These are phyloP conservation scores for Serripes groenlandicus DNA, from an alignment of 2,888 invertebrate species.

Conservation along the genomic window DNA sequence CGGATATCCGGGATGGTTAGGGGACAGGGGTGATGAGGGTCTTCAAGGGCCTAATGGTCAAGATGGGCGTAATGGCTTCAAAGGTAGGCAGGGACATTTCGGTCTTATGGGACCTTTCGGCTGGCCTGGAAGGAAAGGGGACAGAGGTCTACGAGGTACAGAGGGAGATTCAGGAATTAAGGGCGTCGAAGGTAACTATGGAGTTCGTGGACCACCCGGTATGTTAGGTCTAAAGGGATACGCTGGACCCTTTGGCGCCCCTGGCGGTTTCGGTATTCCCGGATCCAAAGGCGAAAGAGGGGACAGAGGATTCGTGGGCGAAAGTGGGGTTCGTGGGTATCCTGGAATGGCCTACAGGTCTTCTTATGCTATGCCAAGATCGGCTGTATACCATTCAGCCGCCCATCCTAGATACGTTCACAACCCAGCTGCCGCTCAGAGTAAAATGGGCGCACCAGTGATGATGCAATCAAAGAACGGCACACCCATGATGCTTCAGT, in stretches of 20 bases:
- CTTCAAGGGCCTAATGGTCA: conserved; percentile 52
- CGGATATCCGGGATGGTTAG: conserved; percentile 56
- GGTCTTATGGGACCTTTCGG: conserved; percentile 60
- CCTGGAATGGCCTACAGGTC: conserved; percentile 57
- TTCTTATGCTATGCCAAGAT: conserved; percentile 36
- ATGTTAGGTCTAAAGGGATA: conserved; percentile 56
- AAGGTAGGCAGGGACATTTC: conserved; percentile 49
- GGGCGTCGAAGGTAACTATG: conserved; percentile 52
- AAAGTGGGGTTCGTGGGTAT: conserved; percentile 37
- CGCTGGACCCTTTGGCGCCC: conserved; percentile 43
- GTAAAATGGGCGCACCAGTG: background rate
- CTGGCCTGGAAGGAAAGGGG: conserved; percentile 56
- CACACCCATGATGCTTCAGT: background rate
- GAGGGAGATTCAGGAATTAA: conserved; percentile 37
- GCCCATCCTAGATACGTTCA: conserved; percentile 54
- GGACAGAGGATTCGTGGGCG: conserved; percentile 40
- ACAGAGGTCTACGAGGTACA: conserved; percentile 37
- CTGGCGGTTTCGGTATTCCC: conserved; percentile 44
- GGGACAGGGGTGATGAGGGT: conserved; percentile 55
- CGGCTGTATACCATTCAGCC: background rate
- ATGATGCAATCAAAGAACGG: conserved; percentile 3
- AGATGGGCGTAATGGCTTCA: conserved; percentile 53
- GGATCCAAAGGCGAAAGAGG: conserved; percentile 58
- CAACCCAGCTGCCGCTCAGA: background rate
- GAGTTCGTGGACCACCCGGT: conserved; percentile 55